Percentiles rank a stretch among this genome's conserved stretches.
These are phyloP conservation scores for Mirounga angustirostris DNA, from an alignment of 2,113 vertebrate species.

Conservation along the genomic window DNA sequence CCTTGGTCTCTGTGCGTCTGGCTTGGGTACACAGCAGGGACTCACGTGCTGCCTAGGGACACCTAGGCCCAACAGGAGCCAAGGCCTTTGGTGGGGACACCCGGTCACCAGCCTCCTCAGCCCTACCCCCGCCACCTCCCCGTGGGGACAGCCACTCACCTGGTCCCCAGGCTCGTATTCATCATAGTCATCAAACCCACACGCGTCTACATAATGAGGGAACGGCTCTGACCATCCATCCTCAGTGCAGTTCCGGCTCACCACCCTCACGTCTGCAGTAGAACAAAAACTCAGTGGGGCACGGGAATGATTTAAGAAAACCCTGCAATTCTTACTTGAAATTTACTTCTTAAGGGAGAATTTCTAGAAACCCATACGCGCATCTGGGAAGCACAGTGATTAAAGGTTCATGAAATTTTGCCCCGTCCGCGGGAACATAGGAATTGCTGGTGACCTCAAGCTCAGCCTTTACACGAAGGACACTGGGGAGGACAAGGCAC, in stretches of 20 bases:
- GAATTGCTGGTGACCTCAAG: not conserved
- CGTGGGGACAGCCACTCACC: conserved; percentile 76
- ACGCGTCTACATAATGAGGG: conserved; percentile 96
- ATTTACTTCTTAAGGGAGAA: not conserved
- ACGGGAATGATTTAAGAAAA: not conserved
- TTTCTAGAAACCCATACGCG: not conserved
- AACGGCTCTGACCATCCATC: conserved; percentile 96
- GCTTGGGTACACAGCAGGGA: not conserved
- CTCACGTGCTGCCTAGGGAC: not conserved
- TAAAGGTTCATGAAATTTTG: not conserved
- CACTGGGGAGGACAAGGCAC: accelerated
- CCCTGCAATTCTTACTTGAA: not conserved
- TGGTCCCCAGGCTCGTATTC: conserved; percentile 86
- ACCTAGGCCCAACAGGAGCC: not conserved
- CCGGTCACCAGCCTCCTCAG: not conserved
- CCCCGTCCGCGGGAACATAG: not conserved
- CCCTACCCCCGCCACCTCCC: not conserved
- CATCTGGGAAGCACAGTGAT: not conserved
- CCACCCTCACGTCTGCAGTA: conserved; percentile 87
- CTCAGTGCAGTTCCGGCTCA: conserved; percentile 97
- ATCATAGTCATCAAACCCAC: conserved; percentile 93
- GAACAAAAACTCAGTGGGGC: not conserved
- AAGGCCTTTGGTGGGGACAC: not conserved
- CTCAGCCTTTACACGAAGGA: not conserved
- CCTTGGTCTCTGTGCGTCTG: not conserved